Evolutionary conservation across 2,797 vertebrate genomes (phyloP), one percentile per base, ranked within the genome.

Genomic region (Rhabdophis nuchalis): DNA sequence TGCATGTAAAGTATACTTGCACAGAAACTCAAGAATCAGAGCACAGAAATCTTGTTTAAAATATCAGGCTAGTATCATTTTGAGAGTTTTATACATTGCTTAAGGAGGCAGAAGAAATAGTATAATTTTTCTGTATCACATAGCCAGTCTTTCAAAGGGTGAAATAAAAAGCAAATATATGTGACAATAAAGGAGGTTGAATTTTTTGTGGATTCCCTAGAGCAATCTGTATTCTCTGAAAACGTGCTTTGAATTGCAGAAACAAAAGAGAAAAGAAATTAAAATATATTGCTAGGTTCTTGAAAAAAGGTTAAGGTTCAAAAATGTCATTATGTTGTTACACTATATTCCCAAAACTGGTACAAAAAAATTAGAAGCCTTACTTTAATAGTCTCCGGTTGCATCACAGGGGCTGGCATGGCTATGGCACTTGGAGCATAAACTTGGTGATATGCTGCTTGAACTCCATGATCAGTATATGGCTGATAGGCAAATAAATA

Each of bases 391-490:
- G 88, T 88, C 88, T 95, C 94, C 57, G 91, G 96, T 91, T 95
- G 96, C 97, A 98, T 98, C 92, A 98, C 96, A 94, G 97, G 95
- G 32, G 95, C 94, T 96, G 97, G 95, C 95, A 98, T 36, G 52
- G 97, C 95, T 93, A 97, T 93, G 86, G 97, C 96, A 95, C 95
- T 97, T 94, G 96, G 96, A 91, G 97, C 90, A n/a, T 96, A 97
- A 94, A 97, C 93, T 91, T 98, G 97, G 92, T 96, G 97, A 94
- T 97, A 96, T 0, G 96, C 88, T 68, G 96, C 93, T 96, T 97
- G 97, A 95, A 97, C 94, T 95, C 97, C 97, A 93, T 97, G 96
- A 95, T 97, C 97, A 93, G 96, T 95, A 96, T 97, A 98, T 77
- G 97, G 93, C 97, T 98, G 91, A n/a, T 57, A 92, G 0, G 53